Evolutionary conservation across 2,797 vertebrate genomes (phyloP).

Genomic region (Poeciliopsis paucimaculata): DNA sequence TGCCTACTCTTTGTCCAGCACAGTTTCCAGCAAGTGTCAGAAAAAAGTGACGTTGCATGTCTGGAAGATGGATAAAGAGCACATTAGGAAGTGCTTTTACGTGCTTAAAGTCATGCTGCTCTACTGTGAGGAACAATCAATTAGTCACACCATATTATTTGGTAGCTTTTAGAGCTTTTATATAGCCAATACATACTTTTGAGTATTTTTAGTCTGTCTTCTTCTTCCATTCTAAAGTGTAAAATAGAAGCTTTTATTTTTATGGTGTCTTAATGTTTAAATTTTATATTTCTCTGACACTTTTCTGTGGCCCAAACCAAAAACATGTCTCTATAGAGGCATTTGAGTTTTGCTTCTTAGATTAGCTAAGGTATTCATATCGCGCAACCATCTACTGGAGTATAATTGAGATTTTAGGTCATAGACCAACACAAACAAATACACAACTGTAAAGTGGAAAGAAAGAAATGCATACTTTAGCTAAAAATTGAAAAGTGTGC

Average conservation of each 20-base stretch:
- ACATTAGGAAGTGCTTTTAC: slow-evolving; percentile 39
- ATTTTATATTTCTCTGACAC: slow-evolving; percentile 10
- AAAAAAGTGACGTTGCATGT: slow-evolving; percentile 63
- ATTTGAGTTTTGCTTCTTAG: not conserved
- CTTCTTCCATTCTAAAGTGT: not conserved
- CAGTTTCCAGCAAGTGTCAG: slow-evolving; percentile 69
- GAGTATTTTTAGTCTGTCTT: not conserved
- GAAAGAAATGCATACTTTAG: not conserved
- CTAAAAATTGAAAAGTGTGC: not conserved
- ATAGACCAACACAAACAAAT: not conserved
- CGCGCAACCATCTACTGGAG: not conserved
- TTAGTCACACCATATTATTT: slow-evolving; percentile 16
- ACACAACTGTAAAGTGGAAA: not conserved
- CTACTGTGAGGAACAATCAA: slow-evolving; percentile 18
- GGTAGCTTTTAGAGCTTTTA: not conserved
- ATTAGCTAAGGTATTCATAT: not conserved
- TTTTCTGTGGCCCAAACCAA: not conserved
- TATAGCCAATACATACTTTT: not conserved
- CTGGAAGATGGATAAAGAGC: slow-evolving; percentile 35
- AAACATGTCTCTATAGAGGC: not conserved
- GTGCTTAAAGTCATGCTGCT: slow-evolving; percentile 19
- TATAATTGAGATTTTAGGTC: not conserved
- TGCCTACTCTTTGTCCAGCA: slow-evolving; percentile 70
- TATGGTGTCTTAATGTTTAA: slow-evolving; percentile 14
- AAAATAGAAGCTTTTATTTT: slow-evolving; percentile 26